Base-by-base conservation (phyloP, 2,113 vertebrate genomes). In the Montifringilla adamsi region DNA sequence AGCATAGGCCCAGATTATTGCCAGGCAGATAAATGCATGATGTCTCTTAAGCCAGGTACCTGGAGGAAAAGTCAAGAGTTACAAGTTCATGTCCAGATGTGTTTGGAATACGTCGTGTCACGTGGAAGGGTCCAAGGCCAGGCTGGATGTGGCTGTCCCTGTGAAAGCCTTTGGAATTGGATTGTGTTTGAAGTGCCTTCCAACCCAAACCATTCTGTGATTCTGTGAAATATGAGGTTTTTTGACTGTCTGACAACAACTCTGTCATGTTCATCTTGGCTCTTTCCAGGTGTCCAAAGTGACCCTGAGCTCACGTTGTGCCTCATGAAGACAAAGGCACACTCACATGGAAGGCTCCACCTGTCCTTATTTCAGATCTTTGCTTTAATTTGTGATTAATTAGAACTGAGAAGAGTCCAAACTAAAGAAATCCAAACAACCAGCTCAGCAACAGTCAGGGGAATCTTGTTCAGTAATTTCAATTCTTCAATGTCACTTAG, bases 1-100 rank as follows among this genome's bases (percentile, higher is more conserved):
- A 13, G 98, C 99, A 74, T 99, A 99, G 78, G 96, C 77, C 99
- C 99, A 99, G 72, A 98, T 98, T 69, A 98, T 96, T 15, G 91
- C 97, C 97, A 99, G 83, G 86, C 98, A 98, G 90, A 99, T 96
- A 95, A 99, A 99, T 37, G 98, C 98, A 21, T 99, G 99, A 11
- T 98, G 98, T 74, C 99, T 98, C 95, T 99, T 99, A 62, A 99
- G 97, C 99, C 99, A 99, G 35, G 98, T 98, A 81, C 99, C 99
- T 99, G 94, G 56, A 93, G 95, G 76, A 80, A 37, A 77, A 91
- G 78, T 66, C 21, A 66, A 79, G 88, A 75, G 53, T 95, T 84
- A 66, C n/a, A 78, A 31, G 2, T 18, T 55, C 11, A 33, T 4
- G 7, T 27, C 31, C 10, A 14, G 46, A 11, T 8, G 28, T 28